A percentile compares a stretch with the other conserved stretches of the same genome.
Evolutionary conservation across 2,888 invertebrate species (phyloP).

Genomic region (Serripes groenlandicus): DNA sequence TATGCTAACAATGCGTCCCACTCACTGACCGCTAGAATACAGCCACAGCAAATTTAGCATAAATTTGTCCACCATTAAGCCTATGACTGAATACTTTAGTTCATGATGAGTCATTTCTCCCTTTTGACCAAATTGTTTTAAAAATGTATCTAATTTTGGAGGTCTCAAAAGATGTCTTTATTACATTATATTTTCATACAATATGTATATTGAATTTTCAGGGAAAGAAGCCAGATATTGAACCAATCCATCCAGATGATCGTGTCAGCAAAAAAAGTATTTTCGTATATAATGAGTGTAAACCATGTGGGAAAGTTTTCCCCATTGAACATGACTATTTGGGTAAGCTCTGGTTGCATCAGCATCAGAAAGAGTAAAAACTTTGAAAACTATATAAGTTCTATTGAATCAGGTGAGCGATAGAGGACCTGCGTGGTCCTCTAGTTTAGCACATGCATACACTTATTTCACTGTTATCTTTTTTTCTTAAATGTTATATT

Average conservation of each 20-base stretch:
- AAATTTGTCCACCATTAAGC: no score
- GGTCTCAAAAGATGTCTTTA: not conserved
- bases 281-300: constrained; percentile 78
- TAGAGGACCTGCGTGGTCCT: no score
- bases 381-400: no score
- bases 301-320: constrained; percentile 73
- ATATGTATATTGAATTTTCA: not conserved
- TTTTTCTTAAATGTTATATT: not conserved
- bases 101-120: not conserved
- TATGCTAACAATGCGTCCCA: no score
- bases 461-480: not conserved
- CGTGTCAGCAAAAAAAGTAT: constrained; percentile 82
- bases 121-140: no score
- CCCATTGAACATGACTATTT: constrained; percentile 7
- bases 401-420: no score
- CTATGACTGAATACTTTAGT: not conserved
- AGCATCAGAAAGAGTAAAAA: no score
- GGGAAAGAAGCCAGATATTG: constrained; percentile 28
- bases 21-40: no score
- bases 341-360: no score
- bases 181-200: no score
- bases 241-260: constrained; percentile 56
- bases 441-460: no score
- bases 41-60: no score
- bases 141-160: not conserved